Evolutionary conservation across 2,888 invertebrate genomes (phyloP).

Genomic region (Leucozona laternaria): DNA sequence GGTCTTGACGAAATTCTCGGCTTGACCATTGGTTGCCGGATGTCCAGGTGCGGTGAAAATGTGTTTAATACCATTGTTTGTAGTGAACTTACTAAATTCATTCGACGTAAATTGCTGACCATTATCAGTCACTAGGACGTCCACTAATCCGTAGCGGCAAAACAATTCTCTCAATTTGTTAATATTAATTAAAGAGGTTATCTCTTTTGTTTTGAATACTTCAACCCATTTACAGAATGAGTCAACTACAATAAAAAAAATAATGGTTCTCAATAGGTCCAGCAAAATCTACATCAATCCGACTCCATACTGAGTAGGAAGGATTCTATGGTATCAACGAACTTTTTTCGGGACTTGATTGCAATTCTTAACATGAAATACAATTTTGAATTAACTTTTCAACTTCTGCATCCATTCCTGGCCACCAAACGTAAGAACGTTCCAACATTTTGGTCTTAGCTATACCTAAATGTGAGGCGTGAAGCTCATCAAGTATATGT

Average conservation of each 20-base stretch:
- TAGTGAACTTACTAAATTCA: constrained; percentile 30
- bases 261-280: constrained; percentile 62
- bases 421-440: constrained; percentile 68
- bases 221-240: constrained; percentile 34
- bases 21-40: constrained; percentile 77
- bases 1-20: constrained; percentile 77
- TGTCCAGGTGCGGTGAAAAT: constrained; percentile 72
- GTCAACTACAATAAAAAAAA: constrained; percentile 64
- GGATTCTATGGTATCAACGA: constrained; percentile 66
- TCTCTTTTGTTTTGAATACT: constrained; percentile 71
- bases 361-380: constrained; percentile 60
- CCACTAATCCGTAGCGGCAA: constrained; percentile 57
- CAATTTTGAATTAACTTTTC: constrained; percentile 60
- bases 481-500: constrained; percentile 45
- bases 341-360: constrained; percentile 64
- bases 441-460: constrained; percentile 66
- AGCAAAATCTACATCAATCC: constrained; percentile 67
- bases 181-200: constrained; percentile 59
- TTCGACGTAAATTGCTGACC: constrained; percentile 64
- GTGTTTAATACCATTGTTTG: constrained; percentile 28
- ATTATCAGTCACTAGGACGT: constrained; percentile 65
- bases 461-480: constrained; percentile 71
- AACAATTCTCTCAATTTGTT: constrained; percentile 61
- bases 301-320: constrained; percentile 13
- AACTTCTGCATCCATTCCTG: constrained; percentile 58